Percentiles rank a stretch among this genome's conserved stretches.
Conservation (phyloP, 1,140 invertebrate genomes). For the Lordiphosa mommai region DNA sequence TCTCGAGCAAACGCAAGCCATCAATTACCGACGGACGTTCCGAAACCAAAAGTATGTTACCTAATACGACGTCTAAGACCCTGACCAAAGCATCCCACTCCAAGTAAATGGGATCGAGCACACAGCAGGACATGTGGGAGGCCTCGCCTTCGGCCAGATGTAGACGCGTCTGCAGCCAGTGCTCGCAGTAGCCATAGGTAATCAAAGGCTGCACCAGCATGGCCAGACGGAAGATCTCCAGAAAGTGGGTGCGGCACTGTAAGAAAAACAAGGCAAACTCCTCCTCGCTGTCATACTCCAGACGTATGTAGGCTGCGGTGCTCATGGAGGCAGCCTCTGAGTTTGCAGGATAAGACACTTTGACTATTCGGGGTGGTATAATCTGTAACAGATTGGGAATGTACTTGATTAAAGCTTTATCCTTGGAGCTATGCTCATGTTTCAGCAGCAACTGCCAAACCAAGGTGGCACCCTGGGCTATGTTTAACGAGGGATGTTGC, state of each 20-base stretch:
- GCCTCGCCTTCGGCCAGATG: constrained; percentile 81
- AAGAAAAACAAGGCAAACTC: constrained; percentile 92
- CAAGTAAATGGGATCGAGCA: constrained; percentile 85
- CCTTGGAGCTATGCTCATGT: constrained; percentile 88
- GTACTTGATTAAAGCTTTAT: constrained; percentile 85
- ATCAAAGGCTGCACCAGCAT: constrained; percentile 90
- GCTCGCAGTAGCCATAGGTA: constrained; percentile 89
- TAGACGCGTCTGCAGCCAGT: constrained; percentile 88
- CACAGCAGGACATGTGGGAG: constrained; percentile 70
- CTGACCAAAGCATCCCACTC: constrained; percentile 92
- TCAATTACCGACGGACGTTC: constrained; percentile 85
- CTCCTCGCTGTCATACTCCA: constrained; percentile 95
- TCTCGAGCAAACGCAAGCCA: constrained; percentile 87
- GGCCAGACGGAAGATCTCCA: constrained; percentile 89
- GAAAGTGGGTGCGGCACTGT: constrained; percentile 87
- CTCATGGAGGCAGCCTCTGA: constrained; percentile 50
- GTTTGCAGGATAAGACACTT: constrained; percentile 82
- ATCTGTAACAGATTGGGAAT: constrained; percentile 88
- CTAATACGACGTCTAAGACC: constrained; percentile 89
- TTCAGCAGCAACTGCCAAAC: constrained; percentile 91
- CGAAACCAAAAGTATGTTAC: constrained; percentile 85
- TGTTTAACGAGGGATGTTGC: constrained; percentile 88
- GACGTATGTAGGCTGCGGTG: constrained; percentile 86
- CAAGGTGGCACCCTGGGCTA: constrained; percentile 87
- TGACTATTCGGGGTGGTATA: constrained; percentile 89